These are phyloP conservation scores for Catagonus wagneri DNA, from an alignment of 2,113 vertebrate genomes.

Conservation along the genomic window DNA sequence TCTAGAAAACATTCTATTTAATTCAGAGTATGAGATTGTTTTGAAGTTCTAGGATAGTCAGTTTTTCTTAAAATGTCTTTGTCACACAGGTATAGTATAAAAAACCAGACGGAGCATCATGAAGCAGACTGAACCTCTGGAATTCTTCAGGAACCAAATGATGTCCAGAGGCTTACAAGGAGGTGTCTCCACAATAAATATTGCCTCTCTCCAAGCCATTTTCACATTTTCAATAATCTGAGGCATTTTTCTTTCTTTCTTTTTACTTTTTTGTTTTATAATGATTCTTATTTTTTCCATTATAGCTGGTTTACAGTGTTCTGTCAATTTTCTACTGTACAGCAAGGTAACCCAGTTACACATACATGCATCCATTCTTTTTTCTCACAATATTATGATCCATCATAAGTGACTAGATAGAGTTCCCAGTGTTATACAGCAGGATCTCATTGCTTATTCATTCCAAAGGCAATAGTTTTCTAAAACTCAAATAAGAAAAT, in stretches of 20 bases:
- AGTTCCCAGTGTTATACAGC: too few relatives aligned
- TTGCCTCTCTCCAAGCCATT: not conserved
- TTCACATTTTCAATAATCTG: not conserved
- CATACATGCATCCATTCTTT: too few relatives aligned
- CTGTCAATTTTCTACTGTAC: too few relatives aligned
- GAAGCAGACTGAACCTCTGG: not conserved
- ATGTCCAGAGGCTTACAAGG: not conserved
- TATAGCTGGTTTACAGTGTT: too few relatives aligned
- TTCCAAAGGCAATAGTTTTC: too few relatives aligned
- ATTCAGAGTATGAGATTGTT: not conserved
- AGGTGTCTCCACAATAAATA: not conserved
- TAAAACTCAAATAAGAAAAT: not conserved
- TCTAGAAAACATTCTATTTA: not conserved
- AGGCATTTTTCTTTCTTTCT: too few relatives aligned
- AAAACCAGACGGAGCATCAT: not conserved
- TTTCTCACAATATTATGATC: too few relatives aligned
- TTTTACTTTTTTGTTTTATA: too few relatives aligned
- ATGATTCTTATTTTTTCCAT: too few relatives aligned
- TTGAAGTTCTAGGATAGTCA: not conserved
- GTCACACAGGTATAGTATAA: not conserved
- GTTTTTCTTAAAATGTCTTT: not conserved
- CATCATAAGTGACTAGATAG: too few relatives aligned
- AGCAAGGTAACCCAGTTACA: too few relatives aligned
- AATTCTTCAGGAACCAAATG: not conserved
- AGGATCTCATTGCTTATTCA: too few relatives aligned